These are phyloP conservation scores for Phataginus tricuspis DNA, from an alignment of 2,797 vertebrate species.

Conservation along the genomic window DNA sequence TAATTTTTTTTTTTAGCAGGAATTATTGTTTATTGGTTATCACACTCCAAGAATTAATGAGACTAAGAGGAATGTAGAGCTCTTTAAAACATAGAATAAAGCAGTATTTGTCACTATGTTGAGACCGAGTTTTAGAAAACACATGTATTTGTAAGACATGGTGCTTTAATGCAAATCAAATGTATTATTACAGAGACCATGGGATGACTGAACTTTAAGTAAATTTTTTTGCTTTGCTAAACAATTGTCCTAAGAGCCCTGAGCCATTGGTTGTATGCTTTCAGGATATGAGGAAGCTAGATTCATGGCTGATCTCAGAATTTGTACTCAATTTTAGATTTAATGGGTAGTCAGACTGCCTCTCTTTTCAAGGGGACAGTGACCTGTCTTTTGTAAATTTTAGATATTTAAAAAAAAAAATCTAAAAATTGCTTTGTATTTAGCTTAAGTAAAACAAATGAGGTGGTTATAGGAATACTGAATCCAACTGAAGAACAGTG, in stretches of 20 bases:
- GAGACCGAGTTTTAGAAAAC: conserved; percentile 43
- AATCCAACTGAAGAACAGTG: not conserved
- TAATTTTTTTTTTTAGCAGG: not conserved
- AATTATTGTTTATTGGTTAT: not conserved
- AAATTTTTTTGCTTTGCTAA: not conserved
- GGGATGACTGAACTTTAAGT: conserved; percentile 22
- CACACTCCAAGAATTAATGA: not conserved
- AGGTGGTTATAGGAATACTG: not conserved
- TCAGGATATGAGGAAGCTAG: not conserved
- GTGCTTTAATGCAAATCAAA: conserved; percentile 64
- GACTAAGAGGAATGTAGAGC: not conserved
- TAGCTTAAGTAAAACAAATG: not conserved
- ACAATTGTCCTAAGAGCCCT: not conserved
- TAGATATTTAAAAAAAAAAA: not conserved
- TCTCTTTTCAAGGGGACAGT: not conserved
- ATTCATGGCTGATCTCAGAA: not conserved
- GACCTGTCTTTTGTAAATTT: not conserved
- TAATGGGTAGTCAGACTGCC: not conserved
- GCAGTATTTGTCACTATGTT: conserved; percentile 42
- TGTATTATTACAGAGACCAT: not conserved
- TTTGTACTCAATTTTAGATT: not conserved
- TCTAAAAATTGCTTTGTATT: not conserved
- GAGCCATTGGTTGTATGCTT: not conserved
- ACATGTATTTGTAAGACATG: conserved; percentile 25
- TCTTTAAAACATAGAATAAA: conserved; percentile 50